A percentile compares a stretch with the other conserved stretches of the same genome.
These are phyloP conservation scores for Urophycis tenuis DNA, from an alignment of 2,797 vertebrate genomes.

Conservation along the genomic window DNA sequence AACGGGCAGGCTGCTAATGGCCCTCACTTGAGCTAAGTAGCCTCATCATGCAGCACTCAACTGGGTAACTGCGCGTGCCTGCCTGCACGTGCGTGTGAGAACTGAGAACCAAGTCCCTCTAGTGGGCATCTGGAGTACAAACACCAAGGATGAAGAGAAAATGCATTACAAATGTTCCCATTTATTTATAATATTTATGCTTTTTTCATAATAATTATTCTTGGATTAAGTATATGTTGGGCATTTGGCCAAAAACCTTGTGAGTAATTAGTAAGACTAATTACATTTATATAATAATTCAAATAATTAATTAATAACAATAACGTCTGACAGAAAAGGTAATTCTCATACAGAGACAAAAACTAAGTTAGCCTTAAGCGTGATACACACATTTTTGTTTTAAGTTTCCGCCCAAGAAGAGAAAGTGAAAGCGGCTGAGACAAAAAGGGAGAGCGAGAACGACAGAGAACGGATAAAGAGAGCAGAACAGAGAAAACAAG, in stretches of 20 bases:
- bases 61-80: constrained; percentile 1
- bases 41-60: constrained; percentile 33
- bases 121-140: neutral
- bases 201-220: too few species aligned
- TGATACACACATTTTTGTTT: too few species aligned
- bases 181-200: too few species aligned
- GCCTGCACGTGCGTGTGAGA: neutral
- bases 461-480: neutral
- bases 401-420: neutral
- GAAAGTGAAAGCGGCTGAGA: neutral
- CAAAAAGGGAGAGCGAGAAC: neutral
- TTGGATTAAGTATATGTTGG: too few species aligned
- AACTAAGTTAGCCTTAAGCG: too few species aligned
- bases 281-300: neutral
- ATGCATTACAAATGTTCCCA: neutral
- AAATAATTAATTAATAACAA: neutral
- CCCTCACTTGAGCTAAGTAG: constrained; percentile 21
- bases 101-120: neutral
- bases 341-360: too few species aligned
- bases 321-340: too few species aligned
- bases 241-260: too few species aligned
- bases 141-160: neutral
- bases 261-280: neutral
- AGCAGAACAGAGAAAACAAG: neutral
- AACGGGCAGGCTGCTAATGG: neutral